phyloP scores from a whole-genome alignment of 1,140 invertebrate genomes.

The Brachionus manjavacas region DNA sequence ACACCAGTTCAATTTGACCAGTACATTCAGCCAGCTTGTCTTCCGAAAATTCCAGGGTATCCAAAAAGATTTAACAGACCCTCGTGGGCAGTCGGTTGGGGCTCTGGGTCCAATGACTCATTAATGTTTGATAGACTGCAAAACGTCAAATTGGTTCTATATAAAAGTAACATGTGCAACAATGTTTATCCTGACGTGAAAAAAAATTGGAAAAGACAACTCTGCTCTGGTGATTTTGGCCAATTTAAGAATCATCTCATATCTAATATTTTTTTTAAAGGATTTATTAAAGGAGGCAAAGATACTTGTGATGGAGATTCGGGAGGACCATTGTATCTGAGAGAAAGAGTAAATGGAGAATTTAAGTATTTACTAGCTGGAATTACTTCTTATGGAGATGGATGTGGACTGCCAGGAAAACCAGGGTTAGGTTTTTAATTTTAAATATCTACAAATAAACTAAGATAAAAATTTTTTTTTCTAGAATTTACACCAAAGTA shows the following conservation, averaged over 20 bases:
- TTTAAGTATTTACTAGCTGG: not conserved
- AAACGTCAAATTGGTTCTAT: constrained; percentile 1
- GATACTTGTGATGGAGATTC: constrained; percentile 26
- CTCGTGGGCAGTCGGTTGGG: constrained; percentile 9
- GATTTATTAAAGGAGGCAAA: not conserved
- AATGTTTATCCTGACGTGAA: not conserved
- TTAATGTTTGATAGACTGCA: not conserved
- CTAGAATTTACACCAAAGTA: constrained; percentile 23
- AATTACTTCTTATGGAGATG: constrained; percentile 30
- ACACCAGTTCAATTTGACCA: not conserved
- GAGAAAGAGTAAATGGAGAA: not conserved
- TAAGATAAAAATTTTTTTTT: not conserved
- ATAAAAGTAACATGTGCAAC: not conserved
- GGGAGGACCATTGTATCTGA: not conserved
- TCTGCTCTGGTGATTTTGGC: not conserved
- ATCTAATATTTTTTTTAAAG: not conserved
- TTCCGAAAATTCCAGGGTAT: not conserved
- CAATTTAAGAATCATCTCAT: not conserved
- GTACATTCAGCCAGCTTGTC: constrained; percentile 8
- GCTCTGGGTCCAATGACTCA: not conserved
- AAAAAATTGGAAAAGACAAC: constrained; percentile 36
- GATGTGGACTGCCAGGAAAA: not conserved
- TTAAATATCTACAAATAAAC: not conserved
- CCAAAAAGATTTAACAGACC: not conserved
- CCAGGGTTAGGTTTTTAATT: constrained; percentile 13